phyloP scores from a whole-genome alignment of 2,113 vertebrate genomes.

The Cinclus mexicanus region DNA sequence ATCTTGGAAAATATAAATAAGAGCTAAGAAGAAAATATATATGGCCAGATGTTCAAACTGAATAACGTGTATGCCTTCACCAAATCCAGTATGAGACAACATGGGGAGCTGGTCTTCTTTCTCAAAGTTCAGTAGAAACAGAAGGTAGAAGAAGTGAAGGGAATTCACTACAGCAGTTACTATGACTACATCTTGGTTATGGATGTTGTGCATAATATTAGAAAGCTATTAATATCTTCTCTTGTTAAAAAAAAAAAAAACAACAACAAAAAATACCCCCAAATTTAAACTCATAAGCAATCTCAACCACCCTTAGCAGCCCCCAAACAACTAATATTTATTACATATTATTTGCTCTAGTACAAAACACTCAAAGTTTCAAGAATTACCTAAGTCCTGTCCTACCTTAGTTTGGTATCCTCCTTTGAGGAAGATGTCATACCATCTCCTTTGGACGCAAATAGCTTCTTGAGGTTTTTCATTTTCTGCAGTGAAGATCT shows the following conservation, averaged over 20 bases:
- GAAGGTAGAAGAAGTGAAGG: neutral
- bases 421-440: neutral
- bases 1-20: neutral
- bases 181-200: neutral
- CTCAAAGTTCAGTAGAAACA: neutral
- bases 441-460: neutral
- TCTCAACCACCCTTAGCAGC: fast-evolving
- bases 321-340: neutral
- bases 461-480: neutral
- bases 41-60: neutral
- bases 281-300: neutral
- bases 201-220: neutral
- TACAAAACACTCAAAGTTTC: neutral
- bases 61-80: neutral
- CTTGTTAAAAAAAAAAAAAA: neutral
- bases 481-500: neutral
- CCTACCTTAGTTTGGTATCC: neutral
- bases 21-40: neutral
- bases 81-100: neutral
- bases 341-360: neutral
- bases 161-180: neutral
- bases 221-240: neutral
- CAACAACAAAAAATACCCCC: neutral
- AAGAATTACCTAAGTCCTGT: neutral
- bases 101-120: neutral